A percentile compares a stretch with the other conserved stretches of the same genome.
Evolutionary conservation across 30 jellyfish, hydroid and myxozoan genomes (phyloP).

Genomic region (Turritopsis rubra): DNA sequence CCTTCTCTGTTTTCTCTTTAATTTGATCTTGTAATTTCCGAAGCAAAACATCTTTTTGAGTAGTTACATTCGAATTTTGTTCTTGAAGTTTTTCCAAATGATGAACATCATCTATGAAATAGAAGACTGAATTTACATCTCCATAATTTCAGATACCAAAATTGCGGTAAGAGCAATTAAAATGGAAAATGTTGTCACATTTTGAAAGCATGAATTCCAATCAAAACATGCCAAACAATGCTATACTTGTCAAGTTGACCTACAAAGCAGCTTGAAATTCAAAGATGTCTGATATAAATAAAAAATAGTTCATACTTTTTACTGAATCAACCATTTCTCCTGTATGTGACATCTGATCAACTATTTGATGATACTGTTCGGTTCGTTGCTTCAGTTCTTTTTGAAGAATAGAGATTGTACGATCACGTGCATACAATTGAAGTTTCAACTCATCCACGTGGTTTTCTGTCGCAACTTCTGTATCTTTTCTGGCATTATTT

Average conservation of each 20-base stretch:
- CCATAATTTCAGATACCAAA: no score
- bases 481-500: conserved; percentile 49
- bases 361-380: conserved; percentile 11
- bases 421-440: conserved; percentile 71
- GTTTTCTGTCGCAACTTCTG: conserved; percentile 54
- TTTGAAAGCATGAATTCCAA: no score
- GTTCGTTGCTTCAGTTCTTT: conserved; percentile 60
- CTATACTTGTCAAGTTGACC: no score
- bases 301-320: conserved; percentile 3
- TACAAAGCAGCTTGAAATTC: no score
- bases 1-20: conserved; percentile 38
- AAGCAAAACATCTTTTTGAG: conserved; percentile 58
- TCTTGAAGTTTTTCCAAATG: conserved; percentile 57
- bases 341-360: conserved; percentile 26
- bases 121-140: not conserved
- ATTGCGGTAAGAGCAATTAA: no score
- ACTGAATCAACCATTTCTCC: conserved; percentile 37
- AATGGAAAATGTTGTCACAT: no score
- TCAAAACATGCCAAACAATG: no score
- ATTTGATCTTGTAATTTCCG: conserved; percentile 59
- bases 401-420: conserved; percentile 48
- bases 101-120: conserved; percentile 48
- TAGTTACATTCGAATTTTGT: conserved; percentile 26
- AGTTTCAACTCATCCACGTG: conserved; percentile 53
- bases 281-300: no score